Evolutionary conservation across 2,888 invertebrate genomes (phyloP), one percentile per base, ranked within the genome.

Genomic region (Drosophila nigricruria): DNA sequence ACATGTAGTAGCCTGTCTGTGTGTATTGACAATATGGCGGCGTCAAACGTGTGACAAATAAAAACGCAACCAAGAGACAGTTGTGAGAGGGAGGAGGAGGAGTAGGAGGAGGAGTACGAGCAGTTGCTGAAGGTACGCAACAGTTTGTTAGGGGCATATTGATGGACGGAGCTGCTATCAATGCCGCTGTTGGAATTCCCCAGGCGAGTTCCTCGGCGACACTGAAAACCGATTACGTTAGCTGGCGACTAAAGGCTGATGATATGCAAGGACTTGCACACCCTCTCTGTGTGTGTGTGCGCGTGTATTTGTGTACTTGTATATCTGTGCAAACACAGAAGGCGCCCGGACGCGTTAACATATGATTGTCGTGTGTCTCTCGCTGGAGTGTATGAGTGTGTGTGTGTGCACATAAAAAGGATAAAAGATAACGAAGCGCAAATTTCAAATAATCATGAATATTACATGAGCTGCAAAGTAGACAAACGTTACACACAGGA

Each of bases 361-460:
- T 84, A 90, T 90, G 88, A 84, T 90, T 84, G 90, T 90, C 90
- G 88, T 71, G 61, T 77, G 73, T 83, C 78, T 70, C 56, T 52
- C 58, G 42, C 52, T 14, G 23, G 30, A 30, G 34, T 20, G 23
- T 20, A 20, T 32, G n/a, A 25, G 53, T 49, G 32, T 73, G 43
- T 45, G 45, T 65, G 54, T 40, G 54, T 65, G 73, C 79, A 65
- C 79, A 73, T 73, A 73, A 73, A 73, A 84, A 86, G 90, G 89
- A 90, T 86, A 84, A 88, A 77, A 89, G 84, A 85, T 85, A 85
- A 85, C 89, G 90, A 85, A 85, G 84, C 84, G 90, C 90, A 85
- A 85, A 85, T 85, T 85, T 90, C 88, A 89, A 89, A 86, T 89
- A 89, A 89, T 89, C 86, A 86, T 86, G 86, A 86, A 86, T 89